Base-by-base conservation (phyloP, 1,140 invertebrate genomes). In the Delia radicum region DNA sequence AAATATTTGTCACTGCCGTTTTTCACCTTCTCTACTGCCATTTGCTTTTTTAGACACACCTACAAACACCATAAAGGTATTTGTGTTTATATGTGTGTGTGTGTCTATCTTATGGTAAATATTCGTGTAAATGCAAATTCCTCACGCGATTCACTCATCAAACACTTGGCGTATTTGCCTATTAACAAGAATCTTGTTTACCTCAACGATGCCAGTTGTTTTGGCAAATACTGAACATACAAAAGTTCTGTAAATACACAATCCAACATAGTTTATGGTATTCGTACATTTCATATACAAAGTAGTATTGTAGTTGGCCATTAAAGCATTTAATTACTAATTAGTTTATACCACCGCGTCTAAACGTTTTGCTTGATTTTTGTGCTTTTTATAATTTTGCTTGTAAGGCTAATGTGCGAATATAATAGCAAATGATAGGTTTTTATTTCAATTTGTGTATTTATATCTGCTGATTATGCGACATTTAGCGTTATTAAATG, bases 311-410 rank as follows among this genome's bases (percentile, higher is more conserved):
- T 55, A 6, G 18, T 55, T 55, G 10, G 48, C 48, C n/a, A 21
- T 55, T 55, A 55, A 55, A 55, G 48, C 48, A 55, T 55, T 55
- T 55, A 55, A 55, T 55, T 55, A 55, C 48, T 55, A 55, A 55
- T 55, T 55, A 55, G 48, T 55, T 15, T 55, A 55, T 15, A 55
- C 33, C 1, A 37, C 48, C n/a, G 48, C 18, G 8, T 18, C 18
- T 55, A 21, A 42, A 42, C n/a, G 37, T 42, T 42, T 42, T 42
- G n/a, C 37, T 42, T 42, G n/a, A 10, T 42, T 42, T 55, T n/a
- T 55, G 48, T 21, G 48, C n/a, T 4, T 24, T 55, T 55, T 55
- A 55, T 4, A 7, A 55, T 55, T 21, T 21, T 48, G 10, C n/a
- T 48, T 48, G 18, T 7, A 55, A 21, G 5, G 21, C 18, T 55